Percentiles rank a stretch among this genome's conserved stretches.
These are phyloP conservation scores for Chrysolina oricalcia DNA, from an alignment of 2,888 invertebrate genomes.

Conservation along the genomic window DNA sequence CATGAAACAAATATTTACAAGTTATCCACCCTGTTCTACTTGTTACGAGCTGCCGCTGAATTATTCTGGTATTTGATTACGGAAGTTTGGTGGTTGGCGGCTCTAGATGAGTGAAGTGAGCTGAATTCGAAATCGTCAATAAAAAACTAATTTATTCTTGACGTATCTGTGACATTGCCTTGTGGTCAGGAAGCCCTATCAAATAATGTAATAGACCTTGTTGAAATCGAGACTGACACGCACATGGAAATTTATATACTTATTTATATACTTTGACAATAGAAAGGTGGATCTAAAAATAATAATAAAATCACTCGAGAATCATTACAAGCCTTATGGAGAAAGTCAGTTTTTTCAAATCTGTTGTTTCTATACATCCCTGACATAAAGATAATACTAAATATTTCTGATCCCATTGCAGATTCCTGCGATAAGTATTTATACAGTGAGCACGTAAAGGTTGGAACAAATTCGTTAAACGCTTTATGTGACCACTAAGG, in stretches of 20 bases:
- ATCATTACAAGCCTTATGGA: no score
- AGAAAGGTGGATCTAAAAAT: neutral
- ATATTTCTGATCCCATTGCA: no score
- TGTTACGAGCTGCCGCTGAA: neutral
- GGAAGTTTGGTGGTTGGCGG: slow-evolving; percentile 23
- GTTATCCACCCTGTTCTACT: neutral
- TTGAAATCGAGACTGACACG: neutral
- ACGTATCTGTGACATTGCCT: slow-evolving; percentile 10
- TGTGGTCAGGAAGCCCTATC: slow-evolving; percentile 28
- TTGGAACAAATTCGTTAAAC: no score
- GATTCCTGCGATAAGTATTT: no score
- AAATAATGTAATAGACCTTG: slow-evolving; percentile 17
- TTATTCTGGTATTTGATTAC: slow-evolving; percentile 6
- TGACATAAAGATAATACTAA: no score
- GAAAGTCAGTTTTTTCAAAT: no score
- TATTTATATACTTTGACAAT: neutral
- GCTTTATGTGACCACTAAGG: no score
- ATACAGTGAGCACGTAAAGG: no score
- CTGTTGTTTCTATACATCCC: no score
- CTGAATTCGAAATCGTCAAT: slow-evolving; percentile 3
- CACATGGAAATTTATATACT: slow-evolving; percentile 9
- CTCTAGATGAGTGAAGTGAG: neutral
- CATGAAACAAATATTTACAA: no score
- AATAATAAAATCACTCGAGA: no score
- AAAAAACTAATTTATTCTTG: slow-evolving; percentile 15